A percentile compares a stretch with the other conserved stretches of the same genome.
phyloP scores from a whole-genome alignment of 2,113 vertebrate species.

The Felis chaus region DNA sequence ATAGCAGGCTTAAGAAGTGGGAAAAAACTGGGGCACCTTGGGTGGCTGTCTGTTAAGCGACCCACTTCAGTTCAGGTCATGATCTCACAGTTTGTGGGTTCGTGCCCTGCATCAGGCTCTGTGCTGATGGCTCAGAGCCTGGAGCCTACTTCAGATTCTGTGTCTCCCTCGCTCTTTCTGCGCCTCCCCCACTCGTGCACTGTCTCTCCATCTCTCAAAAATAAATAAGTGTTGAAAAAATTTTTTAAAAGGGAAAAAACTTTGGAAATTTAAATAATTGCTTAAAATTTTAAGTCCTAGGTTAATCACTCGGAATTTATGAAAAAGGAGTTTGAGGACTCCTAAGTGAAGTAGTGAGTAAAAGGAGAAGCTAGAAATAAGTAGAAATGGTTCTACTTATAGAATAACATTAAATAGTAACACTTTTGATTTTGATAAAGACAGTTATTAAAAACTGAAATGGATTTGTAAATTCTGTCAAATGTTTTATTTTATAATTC shows the following conservation, averaged over 20 bases:
- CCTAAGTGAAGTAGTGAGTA: background rate
- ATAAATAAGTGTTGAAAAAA: no score
- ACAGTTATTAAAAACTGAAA: background rate
- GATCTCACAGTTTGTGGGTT: no score
- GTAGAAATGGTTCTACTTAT: background rate
- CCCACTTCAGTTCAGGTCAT: no score
- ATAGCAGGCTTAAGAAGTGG: background rate
- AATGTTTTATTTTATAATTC: background rate
- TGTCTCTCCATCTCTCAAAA: no score
- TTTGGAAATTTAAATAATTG: background rate
- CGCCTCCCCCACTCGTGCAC: no score
- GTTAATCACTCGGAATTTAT: background rate
- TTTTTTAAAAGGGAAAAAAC: no score
- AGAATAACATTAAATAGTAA: background rate
- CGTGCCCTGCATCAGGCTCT: no score
- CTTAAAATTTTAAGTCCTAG: background rate
- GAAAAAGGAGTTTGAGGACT: background rate
- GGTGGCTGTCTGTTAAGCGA: no score
- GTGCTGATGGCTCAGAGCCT: no score
- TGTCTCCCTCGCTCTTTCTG: no score
- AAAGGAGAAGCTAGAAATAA: slow-evolving; percentile 6
- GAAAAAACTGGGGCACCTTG: no score
- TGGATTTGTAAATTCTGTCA: slow-evolving; percentile 17
- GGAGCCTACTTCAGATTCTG: no score
- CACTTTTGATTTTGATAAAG: background rate